Percentiles rank a stretch among this genome's conserved stretches.
Conservation (phyloP, 2,888 invertebrate genomes). For the Hydriomena furcata region DNA sequence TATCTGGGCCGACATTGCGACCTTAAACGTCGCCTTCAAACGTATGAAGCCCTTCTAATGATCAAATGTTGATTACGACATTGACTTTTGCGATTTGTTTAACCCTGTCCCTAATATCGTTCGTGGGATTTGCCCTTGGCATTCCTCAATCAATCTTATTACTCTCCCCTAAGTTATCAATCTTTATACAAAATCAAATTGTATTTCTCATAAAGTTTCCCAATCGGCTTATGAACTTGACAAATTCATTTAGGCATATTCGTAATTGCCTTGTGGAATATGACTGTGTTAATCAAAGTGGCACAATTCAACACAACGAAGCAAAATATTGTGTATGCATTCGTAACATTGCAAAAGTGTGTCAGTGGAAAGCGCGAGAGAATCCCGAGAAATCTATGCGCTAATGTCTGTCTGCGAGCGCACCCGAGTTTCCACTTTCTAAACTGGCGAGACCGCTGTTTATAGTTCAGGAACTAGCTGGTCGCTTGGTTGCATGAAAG, state of each 20-base stretch:
- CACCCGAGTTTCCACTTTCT: conserved; percentile 77
- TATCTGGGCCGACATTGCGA: conserved; percentile 64
- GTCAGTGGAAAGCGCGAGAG: conserved; percentile 82
- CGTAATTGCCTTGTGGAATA: too few relatives aligned
- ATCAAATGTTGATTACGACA: conserved; percentile 67
- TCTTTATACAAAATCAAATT: too few relatives aligned
- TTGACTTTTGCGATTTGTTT: conserved; percentile 67
- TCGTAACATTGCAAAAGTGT: conserved; percentile 66
- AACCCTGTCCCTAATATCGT: conserved; percentile 62
- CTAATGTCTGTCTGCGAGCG: conserved; percentile 62
- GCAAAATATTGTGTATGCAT: conserved; percentile 37
- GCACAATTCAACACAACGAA: conserved; percentile 22
- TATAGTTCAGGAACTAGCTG: conserved; percentile 76
- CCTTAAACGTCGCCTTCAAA: conserved; percentile 77
- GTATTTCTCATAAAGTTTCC: too few relatives aligned
- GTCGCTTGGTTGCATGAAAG: conserved; percentile 65
- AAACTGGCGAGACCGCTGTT: conserved; percentile 70
- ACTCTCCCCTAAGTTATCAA: background rate
- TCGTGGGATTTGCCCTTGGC: conserved; percentile 35
- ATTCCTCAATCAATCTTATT: conserved; percentile 16
- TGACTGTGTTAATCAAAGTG: background rate
- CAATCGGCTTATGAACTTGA: too few relatives aligned
- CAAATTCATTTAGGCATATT: too few relatives aligned
- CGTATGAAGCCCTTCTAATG: conserved; percentile 77
- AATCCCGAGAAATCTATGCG: conserved; percentile 80